Evolutionary conservation across 2,113 vertebrate genomes (phyloP).

Genomic region (Ailurus styani): DNA sequence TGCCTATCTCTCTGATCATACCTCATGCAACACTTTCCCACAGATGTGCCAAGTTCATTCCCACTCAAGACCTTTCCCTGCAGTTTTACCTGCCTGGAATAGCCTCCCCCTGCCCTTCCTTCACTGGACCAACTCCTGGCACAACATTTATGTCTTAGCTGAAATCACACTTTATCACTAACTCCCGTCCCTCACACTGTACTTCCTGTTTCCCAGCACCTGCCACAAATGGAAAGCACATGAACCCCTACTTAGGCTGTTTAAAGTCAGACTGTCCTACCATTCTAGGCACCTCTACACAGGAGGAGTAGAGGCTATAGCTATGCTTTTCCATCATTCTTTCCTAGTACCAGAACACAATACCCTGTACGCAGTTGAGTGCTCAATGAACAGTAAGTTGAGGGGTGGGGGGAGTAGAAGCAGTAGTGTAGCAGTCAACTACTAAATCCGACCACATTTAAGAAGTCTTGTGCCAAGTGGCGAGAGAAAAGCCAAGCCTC

Average conservation of each 20-base stretch:
- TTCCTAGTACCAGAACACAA: neutral
- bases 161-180: neutral
- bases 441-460: neutral
- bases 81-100: neutral
- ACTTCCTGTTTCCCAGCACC: neutral
- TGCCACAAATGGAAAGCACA: neutral
- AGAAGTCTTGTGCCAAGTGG: neutral
- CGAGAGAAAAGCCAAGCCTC: neutral
- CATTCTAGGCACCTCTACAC: neutral
- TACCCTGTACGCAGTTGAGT: neutral
- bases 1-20: neutral
- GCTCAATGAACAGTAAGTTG: neutral
- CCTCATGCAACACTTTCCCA: neutral
- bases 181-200: neutral
- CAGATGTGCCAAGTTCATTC: neutral
- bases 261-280: neutral
- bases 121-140: neutral
- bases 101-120: neutral
- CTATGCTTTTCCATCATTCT: neutral
- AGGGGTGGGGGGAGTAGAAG: accelerated
- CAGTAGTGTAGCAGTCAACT: neutral
- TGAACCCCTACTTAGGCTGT: accelerated
- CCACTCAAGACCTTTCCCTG: neutral
- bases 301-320: neutral
- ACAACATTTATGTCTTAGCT: neutral